Evolutionary conservation across 1,140 invertebrate genomes (phyloP), one percentile per base, ranked within the genome.

Genomic region (Pantala flavescens): DNA sequence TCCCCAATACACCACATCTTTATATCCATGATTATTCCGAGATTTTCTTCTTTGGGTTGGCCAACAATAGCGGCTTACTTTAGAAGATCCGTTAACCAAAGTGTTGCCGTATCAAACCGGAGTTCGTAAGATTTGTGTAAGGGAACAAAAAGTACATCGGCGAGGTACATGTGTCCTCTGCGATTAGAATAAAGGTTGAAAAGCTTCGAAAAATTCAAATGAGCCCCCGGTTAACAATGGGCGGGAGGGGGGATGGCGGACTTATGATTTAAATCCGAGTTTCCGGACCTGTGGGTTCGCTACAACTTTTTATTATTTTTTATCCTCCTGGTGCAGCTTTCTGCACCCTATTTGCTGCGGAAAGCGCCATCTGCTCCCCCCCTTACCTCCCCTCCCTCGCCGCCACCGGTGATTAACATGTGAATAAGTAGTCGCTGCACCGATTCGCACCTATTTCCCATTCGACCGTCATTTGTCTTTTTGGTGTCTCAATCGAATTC

Each of bases 381-480:
- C 49, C 12, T 36, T 36, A 9, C 12, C 49, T 21, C 49, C 12
- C 12, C 5, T 63, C 49, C n/a, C 49, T 63, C 49, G 12, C 49
- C 49, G 49, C 49, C n/a, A 16, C 16, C n/a, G 49, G 49, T 63
- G 49, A 63, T 63, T 63, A 63, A 63, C 49, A 63, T 63, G 16
- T 63, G 49, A 63, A 63, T 63, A 63, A 63, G 16, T 63, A 63
- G 49, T 19, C 49, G 49, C 49, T 63, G 49, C 49, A 63, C 49
- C 49, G 49, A 63, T 63, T 63, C 49, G 14, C 49, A 63, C 49
- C 49, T 63, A 7, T 63, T 36, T 36, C 9, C 28, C 28, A n/a
- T n/a, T n/a, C n/a, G n/a, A n/a, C n/a, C 28, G 2, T 36, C 28
- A 36, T 36, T 36, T 36, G 28, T 36, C 9, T 36, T 36, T 36